Evolutionary conservation across 1,140 invertebrate species (phyloP).

Genomic region (Nasonia giraulti): DNA sequence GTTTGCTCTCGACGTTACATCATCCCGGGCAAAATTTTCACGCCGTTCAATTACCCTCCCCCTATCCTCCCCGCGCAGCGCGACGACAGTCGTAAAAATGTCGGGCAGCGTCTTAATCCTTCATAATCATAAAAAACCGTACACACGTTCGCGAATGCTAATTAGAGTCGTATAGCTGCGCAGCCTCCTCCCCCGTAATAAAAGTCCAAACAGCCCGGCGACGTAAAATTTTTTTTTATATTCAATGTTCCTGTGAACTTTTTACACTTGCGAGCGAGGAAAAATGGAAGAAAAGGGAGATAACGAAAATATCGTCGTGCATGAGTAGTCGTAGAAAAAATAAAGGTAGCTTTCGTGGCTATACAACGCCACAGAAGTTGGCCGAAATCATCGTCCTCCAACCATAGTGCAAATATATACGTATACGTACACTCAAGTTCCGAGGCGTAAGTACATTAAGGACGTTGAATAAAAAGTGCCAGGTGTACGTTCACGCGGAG

Average conservation of each 20-base stretch:
- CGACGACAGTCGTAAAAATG: background rate
- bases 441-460: conserved; percentile 15
- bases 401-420: background rate
- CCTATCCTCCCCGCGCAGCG: background rate
- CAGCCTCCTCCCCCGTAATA: background rate
- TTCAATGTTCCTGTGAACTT: conserved; percentile 7
- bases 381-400: conserved; percentile 28
- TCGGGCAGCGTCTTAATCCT: background rate
- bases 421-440: background rate
- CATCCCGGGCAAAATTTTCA: background rate
- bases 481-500: background rate
- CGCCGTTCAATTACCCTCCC: background rate
- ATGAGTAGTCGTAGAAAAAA: background rate
- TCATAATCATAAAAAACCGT: conserved; percentile 12
- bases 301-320: conserved; percentile 34
- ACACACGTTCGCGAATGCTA: conserved; percentile 2
- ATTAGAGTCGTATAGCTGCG: background rate
- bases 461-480: conserved; percentile 28
- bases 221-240: conserved; percentile 21
- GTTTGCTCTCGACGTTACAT: background rate
- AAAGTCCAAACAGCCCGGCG: background rate
- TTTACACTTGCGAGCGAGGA: background rate
- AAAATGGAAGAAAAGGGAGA: background rate
- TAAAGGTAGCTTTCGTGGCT: conserved; percentile 22
- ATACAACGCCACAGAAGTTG: background rate